Evolutionary conservation across 1,140 invertebrate species (phyloP), one percentile per base, ranked within the genome.

Genomic region (Drosophila sechellia): DNA sequence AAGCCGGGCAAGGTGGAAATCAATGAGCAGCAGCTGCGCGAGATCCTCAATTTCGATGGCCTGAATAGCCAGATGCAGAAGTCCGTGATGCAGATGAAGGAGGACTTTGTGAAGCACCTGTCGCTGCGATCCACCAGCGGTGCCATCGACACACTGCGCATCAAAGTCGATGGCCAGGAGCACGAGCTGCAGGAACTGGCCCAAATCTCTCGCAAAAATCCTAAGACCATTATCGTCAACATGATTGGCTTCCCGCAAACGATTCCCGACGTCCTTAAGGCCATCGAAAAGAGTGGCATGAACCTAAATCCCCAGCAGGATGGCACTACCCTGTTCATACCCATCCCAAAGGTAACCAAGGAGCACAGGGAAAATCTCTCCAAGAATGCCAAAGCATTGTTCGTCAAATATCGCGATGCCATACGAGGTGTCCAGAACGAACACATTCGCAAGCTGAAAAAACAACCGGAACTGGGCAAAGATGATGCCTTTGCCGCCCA

Each of bases 241-340:
- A 95, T 97, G 93, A 91, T 95, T 60, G 93, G 95, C 2, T 97
- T 97, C 92, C 97, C 98, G 8, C 96, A 97, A 94, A 95, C 95
- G 6, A 95, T 97, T 76, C 95, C 96, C 45, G 93, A 95, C 77
- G 96, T 97, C 11, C 72, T 98, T 20, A 95, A 95, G 79, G 95
- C 96, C 5, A 94, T 99, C 27, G 79, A 93, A 27, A 94, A 94
- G 43, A 97, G 97, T 70, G 97, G 97, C 50, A 95, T 99, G 94
- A 98, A 98, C 92, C 93, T 99, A 27, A 98, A 97, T 94, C 98
- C 98, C 0, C 98, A 99, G 91, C 97, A 98, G 92, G 98, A 99
- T 92, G 97, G 97, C 35, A 98, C 96, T 13, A 97, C 95, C 1
- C 92, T 99, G 45, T 98, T 95, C 93, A 94, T 99, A 56, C 96